A percentile compares a stretch with the other conserved stretches of the same genome.
phyloP scores from a whole-genome alignment of 2,888 invertebrate species.

The Coecobrya sp. region DNA sequence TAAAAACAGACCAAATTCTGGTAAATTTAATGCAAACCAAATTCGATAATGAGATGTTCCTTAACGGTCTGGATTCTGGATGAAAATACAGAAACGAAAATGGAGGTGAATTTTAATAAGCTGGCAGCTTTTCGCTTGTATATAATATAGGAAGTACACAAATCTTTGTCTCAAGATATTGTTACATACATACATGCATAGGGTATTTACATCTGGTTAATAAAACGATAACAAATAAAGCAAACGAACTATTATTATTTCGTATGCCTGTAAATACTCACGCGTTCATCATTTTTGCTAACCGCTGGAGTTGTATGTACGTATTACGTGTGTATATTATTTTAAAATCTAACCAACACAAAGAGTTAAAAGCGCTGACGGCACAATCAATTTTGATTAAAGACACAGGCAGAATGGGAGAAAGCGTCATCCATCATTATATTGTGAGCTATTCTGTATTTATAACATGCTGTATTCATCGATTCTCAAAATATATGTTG shows the following conservation, averaged over 20 bases:
- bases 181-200: too few relatives aligned
- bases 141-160: not conserved
- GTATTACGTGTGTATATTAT: not conserved
- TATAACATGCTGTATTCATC: too few relatives aligned
- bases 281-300: not conserved
- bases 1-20: constrained; percentile 1
- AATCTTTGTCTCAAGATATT: not conserved
- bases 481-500: too few relatives aligned
- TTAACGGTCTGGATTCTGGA: not conserved
- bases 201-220: constrained; percentile 1
- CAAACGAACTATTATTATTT: not conserved
- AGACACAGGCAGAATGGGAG: not conserved
- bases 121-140: not conserved
- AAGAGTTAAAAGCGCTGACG: constrained; percentile 6
- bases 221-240: not conserved
- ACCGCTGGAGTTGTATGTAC: not conserved
- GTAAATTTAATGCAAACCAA: constrained; percentile 26
- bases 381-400: constrained; percentile 49
- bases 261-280: not conserved
- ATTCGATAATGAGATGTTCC: constrained; percentile 30
- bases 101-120: constrained; percentile 12
- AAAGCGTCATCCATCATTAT: too few relatives aligned
- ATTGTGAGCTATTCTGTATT: too few relatives aligned
- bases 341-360: not conserved
- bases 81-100: not conserved